phyloP scores from a whole-genome alignment of 2,888 invertebrate genomes.

The Nemapogon koenigi region DNA sequence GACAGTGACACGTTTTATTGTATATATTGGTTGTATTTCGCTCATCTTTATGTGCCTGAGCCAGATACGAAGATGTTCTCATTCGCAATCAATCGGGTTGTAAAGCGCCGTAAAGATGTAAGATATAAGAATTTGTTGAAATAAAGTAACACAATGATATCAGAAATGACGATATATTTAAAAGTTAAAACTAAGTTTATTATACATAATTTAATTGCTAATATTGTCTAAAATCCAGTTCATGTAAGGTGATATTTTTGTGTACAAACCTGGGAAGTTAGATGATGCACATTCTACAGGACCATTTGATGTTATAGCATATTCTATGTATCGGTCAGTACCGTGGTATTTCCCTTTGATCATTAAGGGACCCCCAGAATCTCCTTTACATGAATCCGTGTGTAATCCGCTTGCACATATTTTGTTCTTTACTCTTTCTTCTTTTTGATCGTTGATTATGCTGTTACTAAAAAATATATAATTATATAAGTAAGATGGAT shows the following conservation, averaged over 20 bases:
- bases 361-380: slow-evolving; percentile 71
- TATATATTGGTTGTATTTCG: too few relatives aligned
- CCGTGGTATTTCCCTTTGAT: slow-evolving; percentile 15
- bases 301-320: slow-evolving; percentile 25
- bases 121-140: neutral
- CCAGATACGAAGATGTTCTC: neutral
- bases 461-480: neutral
- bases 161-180: too few relatives aligned
- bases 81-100: neutral
- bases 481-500: too few relatives aligned
- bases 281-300: slow-evolving; percentile 25
- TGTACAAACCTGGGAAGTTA: slow-evolving; percentile 41
- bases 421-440: slow-evolving; percentile 10
- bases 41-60: neutral
- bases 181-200: neutral
- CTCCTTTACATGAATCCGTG: slow-evolving; percentile 68
- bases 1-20: too few relatives aligned
- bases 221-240: slow-evolving; percentile 37
- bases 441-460: neutral
- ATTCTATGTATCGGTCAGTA: slow-evolving; percentile 19
- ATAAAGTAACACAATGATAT: neutral
- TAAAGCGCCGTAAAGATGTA: neutral
- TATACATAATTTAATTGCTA: slow-evolving; percentile 1
- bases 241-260: slow-evolving; percentile 34
- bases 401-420: slow-evolving; percentile 34